phyloP scores from a whole-genome alignment of 2,888 invertebrate genomes.

The Standfussiana lucernea region DNA sequence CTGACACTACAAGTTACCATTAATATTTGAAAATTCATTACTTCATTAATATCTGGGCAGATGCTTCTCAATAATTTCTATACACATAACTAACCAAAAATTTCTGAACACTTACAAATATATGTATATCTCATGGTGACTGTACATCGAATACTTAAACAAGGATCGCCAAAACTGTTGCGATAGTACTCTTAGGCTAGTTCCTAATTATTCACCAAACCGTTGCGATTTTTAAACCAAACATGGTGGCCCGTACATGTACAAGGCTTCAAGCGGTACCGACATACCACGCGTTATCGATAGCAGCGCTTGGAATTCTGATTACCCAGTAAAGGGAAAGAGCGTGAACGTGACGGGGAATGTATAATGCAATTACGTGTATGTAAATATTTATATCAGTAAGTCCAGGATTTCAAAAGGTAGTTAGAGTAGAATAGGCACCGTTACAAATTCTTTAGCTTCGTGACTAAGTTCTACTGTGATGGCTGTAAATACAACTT shows the following conservation, averaged over 20 bases:
- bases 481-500: neutral
- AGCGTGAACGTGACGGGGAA: constrained; percentile 49
- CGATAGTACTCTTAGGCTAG: constrained; percentile 3
- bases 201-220: constrained; percentile 41
- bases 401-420: neutral
- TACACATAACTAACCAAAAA: too few relatives aligned
- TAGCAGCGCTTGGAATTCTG: constrained; percentile 50
- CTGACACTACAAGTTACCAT: too few relatives aligned
- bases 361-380: constrained; percentile 47
- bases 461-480: neutral
- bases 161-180: constrained; percentile 40
- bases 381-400: constrained; percentile 34
- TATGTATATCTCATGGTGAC: too few relatives aligned
- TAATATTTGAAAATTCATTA: too few relatives aligned
- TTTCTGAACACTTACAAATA: too few relatives aligned
- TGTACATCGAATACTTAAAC: constrained; percentile 13
- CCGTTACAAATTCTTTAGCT: constrained; percentile 23
- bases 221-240: constrained; percentile 45
- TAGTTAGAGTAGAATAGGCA: neutral
- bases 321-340: constrained; percentile 51
- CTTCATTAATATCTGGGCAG: too few relatives aligned
- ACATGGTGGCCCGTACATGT: constrained; percentile 18
- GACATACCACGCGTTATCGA: constrained; percentile 47
- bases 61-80: too few relatives aligned
- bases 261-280: constrained; percentile 50